Evolutionary conservation across 2,113 vertebrate genomes (phyloP).

Genomic region (Petromus typicus): DNA sequence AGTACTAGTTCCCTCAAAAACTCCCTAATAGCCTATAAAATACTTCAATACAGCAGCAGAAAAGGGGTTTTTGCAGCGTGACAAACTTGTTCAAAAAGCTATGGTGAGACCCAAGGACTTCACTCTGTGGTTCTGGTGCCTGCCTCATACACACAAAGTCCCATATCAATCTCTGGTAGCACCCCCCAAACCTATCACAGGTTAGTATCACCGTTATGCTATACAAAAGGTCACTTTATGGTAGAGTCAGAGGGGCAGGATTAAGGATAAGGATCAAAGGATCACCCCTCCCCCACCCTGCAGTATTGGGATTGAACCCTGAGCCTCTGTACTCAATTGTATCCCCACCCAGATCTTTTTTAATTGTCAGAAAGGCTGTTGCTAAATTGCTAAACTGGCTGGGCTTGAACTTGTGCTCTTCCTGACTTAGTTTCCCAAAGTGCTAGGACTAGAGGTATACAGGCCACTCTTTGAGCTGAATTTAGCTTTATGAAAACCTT

Average conservation of each 20-base stretch:
- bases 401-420: not conserved
- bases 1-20: no score
- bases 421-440: not conserved
- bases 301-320: not conserved
- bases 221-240: slow-evolving; percentile 39
- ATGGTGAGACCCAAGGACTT: no score
- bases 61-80: not conserved
- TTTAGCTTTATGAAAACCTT: slow-evolving; percentile 48
- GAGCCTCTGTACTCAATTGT: not conserved
- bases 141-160: no score
- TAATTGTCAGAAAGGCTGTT: not conserved
- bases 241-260: slow-evolving; percentile 7
- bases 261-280: not conserved
- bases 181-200: not conserved
- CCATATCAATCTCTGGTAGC: no score
- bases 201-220: not conserved
- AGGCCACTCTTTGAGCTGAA: slow-evolving; percentile 9
- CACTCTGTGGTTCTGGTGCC: no score
- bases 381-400: not conserved
- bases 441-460: not conserved
- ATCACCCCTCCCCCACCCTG: not conserved
- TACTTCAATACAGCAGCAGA: not conserved
- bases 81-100: not conserved
- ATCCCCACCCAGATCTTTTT: not conserved
- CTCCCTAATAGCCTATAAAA: not conserved